A percentile compares a stretch with the other conserved stretches of the same genome.
phyloP scores from a whole-genome alignment of 35 echinoderm and acorn worm species.

The Heliocidaris erythrogramma region DNA sequence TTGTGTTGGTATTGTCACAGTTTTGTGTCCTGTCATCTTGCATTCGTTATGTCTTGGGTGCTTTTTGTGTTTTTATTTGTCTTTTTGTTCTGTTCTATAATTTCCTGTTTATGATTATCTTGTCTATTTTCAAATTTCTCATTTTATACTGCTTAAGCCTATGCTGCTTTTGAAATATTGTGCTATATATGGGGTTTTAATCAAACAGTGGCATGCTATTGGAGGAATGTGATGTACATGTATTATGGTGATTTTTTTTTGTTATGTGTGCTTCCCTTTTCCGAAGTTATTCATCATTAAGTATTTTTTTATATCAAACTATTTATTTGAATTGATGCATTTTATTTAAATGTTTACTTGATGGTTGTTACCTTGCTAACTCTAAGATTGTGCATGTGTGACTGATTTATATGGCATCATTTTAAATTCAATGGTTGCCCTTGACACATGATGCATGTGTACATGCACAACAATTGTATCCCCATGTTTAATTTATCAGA shows the following conservation, averaged over 20 bases:
- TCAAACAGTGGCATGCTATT: background rate
- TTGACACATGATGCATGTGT: no score
- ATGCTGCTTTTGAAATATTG: background rate
- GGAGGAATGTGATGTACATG: background rate
- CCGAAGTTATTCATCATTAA: background rate
- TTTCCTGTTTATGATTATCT: background rate
- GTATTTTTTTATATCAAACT: background rate
- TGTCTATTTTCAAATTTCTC: background rate
- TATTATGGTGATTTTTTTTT: background rate
- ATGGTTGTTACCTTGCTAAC: background rate
- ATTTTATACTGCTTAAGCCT: background rate
- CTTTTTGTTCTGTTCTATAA: background rate
- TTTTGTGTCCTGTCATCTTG: no score
- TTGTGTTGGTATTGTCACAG: no score
- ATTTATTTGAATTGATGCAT: background rate
- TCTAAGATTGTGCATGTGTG: background rate
- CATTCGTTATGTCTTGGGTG: no score
- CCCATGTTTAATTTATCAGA: no score
- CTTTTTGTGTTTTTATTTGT: background rate
- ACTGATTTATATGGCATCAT: no score
- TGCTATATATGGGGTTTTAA: background rate
- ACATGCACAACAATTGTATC: no score
- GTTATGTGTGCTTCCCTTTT: background rate
- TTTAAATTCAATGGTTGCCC: no score
- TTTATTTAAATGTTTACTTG: background rate